These are phyloP conservation scores for Ciconia stormi DNA, from an alignment of 2,113 vertebrate genomes.

Conservation along the genomic window DNA sequence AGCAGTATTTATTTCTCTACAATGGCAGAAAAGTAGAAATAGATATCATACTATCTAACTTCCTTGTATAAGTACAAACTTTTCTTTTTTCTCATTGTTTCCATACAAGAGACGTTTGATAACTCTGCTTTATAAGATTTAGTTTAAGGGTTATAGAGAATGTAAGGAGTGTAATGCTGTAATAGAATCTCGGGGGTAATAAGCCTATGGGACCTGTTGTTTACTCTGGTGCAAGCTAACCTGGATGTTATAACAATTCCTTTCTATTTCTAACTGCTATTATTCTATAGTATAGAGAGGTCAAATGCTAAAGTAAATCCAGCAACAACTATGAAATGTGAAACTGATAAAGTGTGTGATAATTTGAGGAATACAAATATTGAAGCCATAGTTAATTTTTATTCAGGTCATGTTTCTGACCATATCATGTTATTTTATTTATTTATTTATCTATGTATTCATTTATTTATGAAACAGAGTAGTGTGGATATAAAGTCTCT, in stretches of 20 bases:
- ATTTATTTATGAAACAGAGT: neutral
- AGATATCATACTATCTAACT: neutral
- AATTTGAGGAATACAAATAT: neutral
- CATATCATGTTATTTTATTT: neutral
- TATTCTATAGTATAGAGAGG: neutral
- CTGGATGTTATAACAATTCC: neutral
- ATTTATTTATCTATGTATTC: neutral
- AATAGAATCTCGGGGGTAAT: neutral
- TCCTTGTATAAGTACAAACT: neutral
- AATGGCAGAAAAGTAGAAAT: neutral
- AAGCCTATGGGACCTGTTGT: neutral
- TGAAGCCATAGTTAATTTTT: neutral
- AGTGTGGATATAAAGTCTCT: neutral
- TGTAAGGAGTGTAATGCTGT: neutral
- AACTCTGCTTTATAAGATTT: neutral
- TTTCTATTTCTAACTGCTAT: neutral
- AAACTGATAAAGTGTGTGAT: neutral
- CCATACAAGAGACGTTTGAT: neutral
- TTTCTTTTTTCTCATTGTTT: neutral
- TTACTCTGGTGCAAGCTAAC: neutral
- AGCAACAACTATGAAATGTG: neutral
- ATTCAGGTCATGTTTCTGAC: neutral
- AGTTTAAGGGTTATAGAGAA: neutral
- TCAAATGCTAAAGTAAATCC: neutral
- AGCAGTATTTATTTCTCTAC: neutral